Evolutionary conservation across 2,888 invertebrate species (phyloP).

Genomic region (Bursaphelenchus okinawaensis): DNA sequence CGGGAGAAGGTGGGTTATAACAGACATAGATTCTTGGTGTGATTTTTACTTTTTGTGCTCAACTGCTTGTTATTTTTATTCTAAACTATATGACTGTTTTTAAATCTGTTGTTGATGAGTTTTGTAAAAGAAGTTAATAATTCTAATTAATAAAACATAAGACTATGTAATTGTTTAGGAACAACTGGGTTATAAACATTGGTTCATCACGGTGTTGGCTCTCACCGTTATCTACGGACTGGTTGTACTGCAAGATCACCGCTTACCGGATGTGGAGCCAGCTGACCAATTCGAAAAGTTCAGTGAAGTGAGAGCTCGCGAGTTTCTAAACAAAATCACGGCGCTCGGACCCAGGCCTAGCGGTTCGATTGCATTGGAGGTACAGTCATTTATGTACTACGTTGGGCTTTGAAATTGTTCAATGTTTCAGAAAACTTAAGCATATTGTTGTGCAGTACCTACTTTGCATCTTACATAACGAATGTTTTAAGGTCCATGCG

Average conservation of each 20-base stretch:
- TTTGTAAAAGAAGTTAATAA: too few relatives aligned
- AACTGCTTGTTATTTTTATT: too few relatives aligned
- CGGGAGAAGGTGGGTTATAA: background rate
- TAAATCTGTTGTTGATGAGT: too few relatives aligned
- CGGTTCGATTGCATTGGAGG: slow-evolving; percentile 49
- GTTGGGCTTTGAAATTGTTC: background rate
- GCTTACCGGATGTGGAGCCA: slow-evolving; percentile 30
- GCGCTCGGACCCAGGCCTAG: slow-evolving; percentile 50
- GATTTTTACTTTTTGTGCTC: too few relatives aligned
- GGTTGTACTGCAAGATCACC: slow-evolving; percentile 46
- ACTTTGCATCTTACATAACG: background rate
- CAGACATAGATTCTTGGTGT: too few relatives aligned
- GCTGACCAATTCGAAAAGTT: slow-evolving; percentile 26
- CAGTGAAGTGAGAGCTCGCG: slow-evolving; percentile 40
- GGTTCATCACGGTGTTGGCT: slow-evolving; percentile 45
- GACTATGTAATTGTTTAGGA: too few relatives aligned
- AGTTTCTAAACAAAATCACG: slow-evolving; percentile 38
- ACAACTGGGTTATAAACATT: slow-evolving; percentile 49
- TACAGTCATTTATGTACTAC: slow-evolving; percentile 4
- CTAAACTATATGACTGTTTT: too few relatives aligned
- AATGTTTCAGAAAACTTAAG: too few relatives aligned
- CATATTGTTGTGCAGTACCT: too few relatives aligned
- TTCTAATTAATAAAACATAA: too few relatives aligned
- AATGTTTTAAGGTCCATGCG: slow-evolving; percentile 26
- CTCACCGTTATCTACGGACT: slow-evolving; percentile 43